Evolutionary conservation across 2,113 vertebrate genomes (phyloP).

Genomic region (Caranx ignobilis): DNA sequence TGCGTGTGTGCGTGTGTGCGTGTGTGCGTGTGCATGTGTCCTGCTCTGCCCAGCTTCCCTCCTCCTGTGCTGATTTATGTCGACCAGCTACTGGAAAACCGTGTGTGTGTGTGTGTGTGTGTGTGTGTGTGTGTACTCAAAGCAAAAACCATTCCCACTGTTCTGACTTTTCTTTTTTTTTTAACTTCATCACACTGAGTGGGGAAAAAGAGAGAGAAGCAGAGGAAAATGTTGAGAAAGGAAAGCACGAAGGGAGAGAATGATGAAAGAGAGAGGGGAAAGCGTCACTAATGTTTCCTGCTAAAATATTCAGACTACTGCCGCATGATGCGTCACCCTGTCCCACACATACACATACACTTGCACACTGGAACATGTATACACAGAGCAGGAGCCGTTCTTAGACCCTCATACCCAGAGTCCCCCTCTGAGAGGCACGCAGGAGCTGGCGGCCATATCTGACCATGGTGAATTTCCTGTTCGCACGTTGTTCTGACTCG

Average conservation of each 20-base stretch:
- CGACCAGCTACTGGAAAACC: conserved; percentile 32
- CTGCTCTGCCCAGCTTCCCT: conserved; percentile 34
- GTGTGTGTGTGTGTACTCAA: conserved; percentile 35
- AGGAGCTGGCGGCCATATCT: conserved; percentile 56
- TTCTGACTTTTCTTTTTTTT: background rate
- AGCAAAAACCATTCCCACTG: conserved; percentile 31
- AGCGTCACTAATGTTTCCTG: conserved; percentile 81
- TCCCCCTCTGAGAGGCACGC: conserved; percentile 34
- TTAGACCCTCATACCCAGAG: conserved; percentile 30
- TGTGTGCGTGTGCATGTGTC: conserved; percentile 13
- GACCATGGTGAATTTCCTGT: conserved; percentile 72
- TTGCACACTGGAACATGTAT: conserved; percentile 50
- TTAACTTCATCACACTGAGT: conserved; percentile 1
- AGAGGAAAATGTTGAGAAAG: conserved; percentile 33
- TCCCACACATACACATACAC: conserved; percentile 58
- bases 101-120: conserved; percentile 22
- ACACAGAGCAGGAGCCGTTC: conserved; percentile 39
- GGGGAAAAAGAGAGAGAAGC: conserved; percentile 20
- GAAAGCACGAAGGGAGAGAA: conserved; percentile 43
- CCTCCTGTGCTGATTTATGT: conserved; percentile 50
- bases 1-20: no score
- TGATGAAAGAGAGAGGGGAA: conserved; percentile 71
- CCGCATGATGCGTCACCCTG: conserved; percentile 78
- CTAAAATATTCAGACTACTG: conserved; percentile 79
- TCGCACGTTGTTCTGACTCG: conserved; percentile 50